Evolutionary conservation across 2,888 invertebrate species (phyloP).

Genomic region (Xanthostigma xanthostigma): DNA sequence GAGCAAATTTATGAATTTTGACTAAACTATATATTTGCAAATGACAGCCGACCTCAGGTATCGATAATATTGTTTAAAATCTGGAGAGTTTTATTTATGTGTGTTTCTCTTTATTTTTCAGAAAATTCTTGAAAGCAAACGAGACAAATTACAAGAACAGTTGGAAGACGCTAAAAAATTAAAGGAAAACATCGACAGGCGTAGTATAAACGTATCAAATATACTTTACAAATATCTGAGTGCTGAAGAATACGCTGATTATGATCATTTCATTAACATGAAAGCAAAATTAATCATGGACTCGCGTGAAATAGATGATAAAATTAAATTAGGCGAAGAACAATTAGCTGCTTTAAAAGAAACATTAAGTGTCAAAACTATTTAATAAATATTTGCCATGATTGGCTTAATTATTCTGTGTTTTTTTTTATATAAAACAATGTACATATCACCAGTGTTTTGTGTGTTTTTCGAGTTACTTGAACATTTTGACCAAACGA

Average conservation of each 20-base stretch:
- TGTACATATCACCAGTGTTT: not conserved
- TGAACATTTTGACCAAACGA: too few species aligned
- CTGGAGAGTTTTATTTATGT: not conserved
- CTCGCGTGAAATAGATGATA: constrained; percentile 66
- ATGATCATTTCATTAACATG: constrained; percentile 73
- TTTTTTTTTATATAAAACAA: not conserved
- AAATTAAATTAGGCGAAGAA: constrained; percentile 68
- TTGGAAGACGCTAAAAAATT: constrained; percentile 69
- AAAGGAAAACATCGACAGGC: constrained; percentile 66
- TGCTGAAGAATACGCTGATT: constrained; percentile 60
- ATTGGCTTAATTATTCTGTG: not conserved
- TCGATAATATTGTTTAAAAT: constrained; percentile 2
- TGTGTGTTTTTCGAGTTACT: not conserved
- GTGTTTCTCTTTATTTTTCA: constrained; percentile 22
- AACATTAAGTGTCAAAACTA: constrained; percentile 28
- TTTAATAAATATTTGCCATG: not conserved
- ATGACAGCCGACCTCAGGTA: not conserved
- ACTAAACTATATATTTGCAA: too few species aligned
- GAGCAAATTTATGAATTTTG: too few species aligned
- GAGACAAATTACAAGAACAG: constrained; percentile 61
- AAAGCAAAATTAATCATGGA: constrained; percentile 75
- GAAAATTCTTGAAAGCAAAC: constrained; percentile 56
- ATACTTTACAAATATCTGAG: constrained; percentile 56
- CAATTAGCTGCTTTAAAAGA: constrained; percentile 58
- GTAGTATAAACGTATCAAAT: constrained; percentile 53